Evolutionary conservation across 1,140 invertebrate species (phyloP).

Genomic region (Apis dorsata): DNA sequence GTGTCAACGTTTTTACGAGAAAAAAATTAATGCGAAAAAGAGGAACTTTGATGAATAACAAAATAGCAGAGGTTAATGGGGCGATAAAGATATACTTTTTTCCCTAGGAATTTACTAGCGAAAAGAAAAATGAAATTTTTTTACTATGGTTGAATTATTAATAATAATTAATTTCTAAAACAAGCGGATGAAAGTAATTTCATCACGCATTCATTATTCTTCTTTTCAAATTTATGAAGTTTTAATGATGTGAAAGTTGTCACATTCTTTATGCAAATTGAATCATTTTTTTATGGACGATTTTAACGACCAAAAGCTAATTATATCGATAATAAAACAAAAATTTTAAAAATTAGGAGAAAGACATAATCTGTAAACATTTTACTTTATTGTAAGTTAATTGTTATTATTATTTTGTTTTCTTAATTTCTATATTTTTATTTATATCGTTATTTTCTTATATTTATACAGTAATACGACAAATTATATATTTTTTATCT

Average conservation of each 20-base stretch:
- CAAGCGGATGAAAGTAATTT: slow-evolving; percentile 15
- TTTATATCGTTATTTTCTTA: too few species aligned
- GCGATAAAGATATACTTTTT: neutral
- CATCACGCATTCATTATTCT: slow-evolving; percentile 24
- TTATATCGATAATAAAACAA: neutral
- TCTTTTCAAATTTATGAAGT: slow-evolving; percentile 16
- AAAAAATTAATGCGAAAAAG: neutral
- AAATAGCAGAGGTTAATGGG: neutral
- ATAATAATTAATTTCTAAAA: slow-evolving; percentile 1
- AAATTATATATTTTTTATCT: too few species aligned
- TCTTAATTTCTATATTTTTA: too few species aligned
- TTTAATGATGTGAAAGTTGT: slow-evolving; percentile 28
- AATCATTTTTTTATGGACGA: neutral
- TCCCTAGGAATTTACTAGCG: neutral
- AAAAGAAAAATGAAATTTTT: neutral
- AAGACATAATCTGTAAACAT: too few species aligned
- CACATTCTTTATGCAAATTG: slow-evolving; percentile 26
- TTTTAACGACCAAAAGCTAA: slow-evolving; percentile 10
- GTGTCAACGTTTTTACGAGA: neutral
- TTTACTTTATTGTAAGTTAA: too few species aligned
- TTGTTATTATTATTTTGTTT: too few species aligned
- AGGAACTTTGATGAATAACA: neutral
- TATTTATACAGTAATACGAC: too few species aligned
- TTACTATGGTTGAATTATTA: slow-evolving; percentile 11
- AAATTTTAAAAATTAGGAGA: neutral